Conservation (phyloP, 1,140 invertebrate genomes). For the Zeugodacus cucurbitae region DNA sequence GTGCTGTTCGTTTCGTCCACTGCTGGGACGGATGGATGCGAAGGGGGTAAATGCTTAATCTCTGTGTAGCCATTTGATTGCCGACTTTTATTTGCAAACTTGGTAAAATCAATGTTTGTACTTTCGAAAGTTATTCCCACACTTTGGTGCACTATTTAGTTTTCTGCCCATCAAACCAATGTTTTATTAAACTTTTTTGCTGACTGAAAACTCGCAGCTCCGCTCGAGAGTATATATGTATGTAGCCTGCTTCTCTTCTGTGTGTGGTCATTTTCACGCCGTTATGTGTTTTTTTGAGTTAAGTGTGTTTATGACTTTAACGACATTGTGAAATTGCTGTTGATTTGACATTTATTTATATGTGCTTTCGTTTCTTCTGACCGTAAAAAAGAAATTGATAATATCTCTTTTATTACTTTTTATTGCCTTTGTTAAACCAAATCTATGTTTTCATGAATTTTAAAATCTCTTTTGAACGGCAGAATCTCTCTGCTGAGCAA, state of each 20-base stretch:
- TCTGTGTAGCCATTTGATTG: not conserved
- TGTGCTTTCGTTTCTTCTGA: not conserved
- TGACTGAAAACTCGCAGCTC: not conserved
- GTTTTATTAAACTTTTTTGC: not conserved
- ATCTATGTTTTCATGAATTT: constrained; percentile 1
- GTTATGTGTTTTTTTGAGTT: not conserved
- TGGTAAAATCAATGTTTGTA: constrained; percentile 15
- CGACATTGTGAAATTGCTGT: constrained; percentile 19
- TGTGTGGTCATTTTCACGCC: not conserved
- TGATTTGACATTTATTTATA: constrained; percentile 30
- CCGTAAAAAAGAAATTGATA: not conserved
- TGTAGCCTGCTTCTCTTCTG: not conserved
- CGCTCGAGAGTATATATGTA: not conserved
- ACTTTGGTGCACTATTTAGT: not conserved
- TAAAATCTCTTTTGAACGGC: not conserved
- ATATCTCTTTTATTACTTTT: constrained; percentile 22
- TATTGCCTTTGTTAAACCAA: not conserved
- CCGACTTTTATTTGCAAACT: constrained; percentile 27
- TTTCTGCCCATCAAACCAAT: constrained; percentile 3
- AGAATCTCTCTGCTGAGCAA: not conserved
- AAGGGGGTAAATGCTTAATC: not conserved
- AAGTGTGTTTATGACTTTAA: constrained; percentile 24
- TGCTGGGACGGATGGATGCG: too few species aligned
- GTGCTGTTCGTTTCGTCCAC: not conserved
- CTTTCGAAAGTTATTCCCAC: not conserved